Percentiles rank a stretch among this genome's conserved stretches.
phyloP scores from a whole-genome alignment of 2,113 vertebrate genomes.

The Alces alces region DNA sequence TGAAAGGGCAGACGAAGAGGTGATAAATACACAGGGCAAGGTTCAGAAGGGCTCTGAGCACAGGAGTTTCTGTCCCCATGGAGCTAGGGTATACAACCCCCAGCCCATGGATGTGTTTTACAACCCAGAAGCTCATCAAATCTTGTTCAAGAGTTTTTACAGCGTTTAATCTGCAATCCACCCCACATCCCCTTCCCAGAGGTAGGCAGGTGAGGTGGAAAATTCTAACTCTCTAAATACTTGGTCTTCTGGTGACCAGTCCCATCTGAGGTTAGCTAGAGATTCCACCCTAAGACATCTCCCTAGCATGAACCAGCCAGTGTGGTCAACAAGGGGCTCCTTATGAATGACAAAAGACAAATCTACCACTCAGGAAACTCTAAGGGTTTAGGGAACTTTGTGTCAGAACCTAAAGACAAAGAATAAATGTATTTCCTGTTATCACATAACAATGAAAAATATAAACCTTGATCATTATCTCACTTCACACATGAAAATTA shows the following conservation, averaged over 20 bases:
- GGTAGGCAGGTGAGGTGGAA: background rate
- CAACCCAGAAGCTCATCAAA: background rate
- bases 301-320: background rate
- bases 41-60: background rate
- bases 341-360: background rate
- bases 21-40: background rate
- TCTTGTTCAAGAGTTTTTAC: background rate
- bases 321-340: background rate
- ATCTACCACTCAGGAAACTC: background rate
- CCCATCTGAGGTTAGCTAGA: background rate
- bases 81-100: background rate
- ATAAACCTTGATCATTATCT: background rate
- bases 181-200: background rate
- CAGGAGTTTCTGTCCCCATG: background rate
- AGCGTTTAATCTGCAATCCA: background rate
- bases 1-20: background rate
- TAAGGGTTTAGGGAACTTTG: background rate
- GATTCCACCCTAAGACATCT: background rate
- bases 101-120: background rate
- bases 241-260: background rate
- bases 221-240: background rate
- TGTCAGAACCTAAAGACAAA: background rate
- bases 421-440: background rate
- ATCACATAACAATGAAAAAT: background rate
- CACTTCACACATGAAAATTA: background rate